A percentile compares a stretch with the other conserved stretches of the same genome.
phyloP scores from a whole-genome alignment of 2,113 vertebrate genomes.

The Syrrhaptes paradoxus region DNA sequence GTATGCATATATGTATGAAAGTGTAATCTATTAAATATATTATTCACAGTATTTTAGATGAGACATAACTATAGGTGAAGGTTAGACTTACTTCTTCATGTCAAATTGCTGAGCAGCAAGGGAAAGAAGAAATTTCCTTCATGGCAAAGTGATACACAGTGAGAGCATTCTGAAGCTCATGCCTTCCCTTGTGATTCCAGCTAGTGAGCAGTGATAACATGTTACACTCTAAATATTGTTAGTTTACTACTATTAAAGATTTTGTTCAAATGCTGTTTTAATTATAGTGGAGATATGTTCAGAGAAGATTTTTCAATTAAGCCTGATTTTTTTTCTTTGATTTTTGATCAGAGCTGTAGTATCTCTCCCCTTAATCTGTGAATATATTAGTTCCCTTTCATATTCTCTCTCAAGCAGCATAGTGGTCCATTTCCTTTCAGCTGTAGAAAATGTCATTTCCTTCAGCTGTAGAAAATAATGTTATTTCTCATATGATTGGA shows the following conservation, averaged over 20 bases:
- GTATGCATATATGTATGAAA: not conserved
- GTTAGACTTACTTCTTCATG: not conserved
- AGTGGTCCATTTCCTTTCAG: not conserved
- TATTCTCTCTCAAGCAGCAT: not conserved
- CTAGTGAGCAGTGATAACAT: not conserved
- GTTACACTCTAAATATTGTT: not conserved
- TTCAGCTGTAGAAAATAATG: not conserved
- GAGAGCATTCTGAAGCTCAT: not conserved
- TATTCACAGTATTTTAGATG: not conserved
- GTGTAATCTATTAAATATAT: not conserved
- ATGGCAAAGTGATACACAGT: not conserved
- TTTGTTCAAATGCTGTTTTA: not conserved
- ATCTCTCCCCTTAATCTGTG: not conserved
- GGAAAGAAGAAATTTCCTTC: not conserved
- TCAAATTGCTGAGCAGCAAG: not conserved
- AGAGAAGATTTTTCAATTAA: not conserved
- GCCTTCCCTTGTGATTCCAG: not conserved
- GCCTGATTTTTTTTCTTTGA: not conserved
- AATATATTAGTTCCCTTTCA: not conserved
- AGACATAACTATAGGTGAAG: not conserved
- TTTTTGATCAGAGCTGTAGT: not conserved
- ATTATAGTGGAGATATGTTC: not conserved
- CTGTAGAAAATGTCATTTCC: not conserved
- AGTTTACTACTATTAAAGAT: not conserved
- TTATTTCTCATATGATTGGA: not conserved